phyloP scores from a whole-genome alignment of 2,113 vertebrate genomes.

The Brevimyrus niger region DNA sequence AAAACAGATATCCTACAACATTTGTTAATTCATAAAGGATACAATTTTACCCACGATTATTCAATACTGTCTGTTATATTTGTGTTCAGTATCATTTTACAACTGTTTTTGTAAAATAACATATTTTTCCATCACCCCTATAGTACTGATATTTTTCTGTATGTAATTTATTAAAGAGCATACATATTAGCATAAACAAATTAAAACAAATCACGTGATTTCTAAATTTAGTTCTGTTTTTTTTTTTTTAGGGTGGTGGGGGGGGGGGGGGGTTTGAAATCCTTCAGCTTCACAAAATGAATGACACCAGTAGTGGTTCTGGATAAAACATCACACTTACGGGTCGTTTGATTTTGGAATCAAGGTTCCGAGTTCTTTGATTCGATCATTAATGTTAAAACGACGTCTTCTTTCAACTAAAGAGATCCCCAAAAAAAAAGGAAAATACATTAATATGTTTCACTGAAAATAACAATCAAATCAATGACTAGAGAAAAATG shows the following conservation, averaged over 20 bases:
- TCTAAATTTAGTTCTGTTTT: background rate
- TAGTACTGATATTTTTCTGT: background rate
- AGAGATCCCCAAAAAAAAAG: constrained; percentile 10
- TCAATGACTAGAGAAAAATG: background rate
- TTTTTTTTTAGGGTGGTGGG: too few species aligned
- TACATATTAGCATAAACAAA: background rate
- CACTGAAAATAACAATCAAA: background rate
- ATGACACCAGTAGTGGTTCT: background rate
- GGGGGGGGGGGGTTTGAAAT: background rate
- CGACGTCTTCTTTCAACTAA: constrained; percentile 65
- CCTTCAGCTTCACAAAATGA: background rate
- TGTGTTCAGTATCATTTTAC: background rate
- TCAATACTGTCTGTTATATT: background rate
- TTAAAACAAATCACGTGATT: background rate
- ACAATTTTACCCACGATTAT: background rate
- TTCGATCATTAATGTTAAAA: constrained; percentile 72
- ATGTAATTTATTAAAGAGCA: background rate
- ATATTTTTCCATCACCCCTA: background rate
- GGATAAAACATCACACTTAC: constrained; percentile 43
- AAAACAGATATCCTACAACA: background rate
- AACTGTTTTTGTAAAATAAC: background rate
- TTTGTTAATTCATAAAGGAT: background rate
- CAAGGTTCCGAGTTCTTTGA: constrained; percentile 68
- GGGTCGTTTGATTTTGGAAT: constrained; percentile 71
- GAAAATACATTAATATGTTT: background rate